Evolutionary conservation across 2,113 vertebrate genomes (phyloP), one percentile per base, ranked within the genome.

Genomic region (Gallinago paraguaiae): DNA sequence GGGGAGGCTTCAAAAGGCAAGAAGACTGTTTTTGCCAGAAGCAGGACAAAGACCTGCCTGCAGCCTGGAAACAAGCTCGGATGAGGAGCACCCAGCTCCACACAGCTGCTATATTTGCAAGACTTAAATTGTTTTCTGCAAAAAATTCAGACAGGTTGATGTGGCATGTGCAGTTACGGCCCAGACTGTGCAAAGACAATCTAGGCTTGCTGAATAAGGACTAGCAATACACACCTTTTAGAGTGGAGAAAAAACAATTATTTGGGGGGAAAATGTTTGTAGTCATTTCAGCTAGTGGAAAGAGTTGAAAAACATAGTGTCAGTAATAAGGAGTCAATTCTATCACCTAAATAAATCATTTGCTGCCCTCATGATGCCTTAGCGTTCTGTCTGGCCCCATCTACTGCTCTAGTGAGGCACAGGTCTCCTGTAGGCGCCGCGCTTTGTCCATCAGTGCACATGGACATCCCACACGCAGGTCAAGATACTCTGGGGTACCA

Each of bases 1-100:
- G 68, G 83, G 83, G 60, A 83, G 23, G 80, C 60, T 93, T 92
- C 94, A 81, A 75, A 86, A 81, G 37, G 31, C 54, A 86, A 71
- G 68, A 50, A 4, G 60, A 15, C 23, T 91, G 37, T 83, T 96
- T 95, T 81, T 88, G 82, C 72, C 82, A 86, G 72, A 59, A 95
- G 82, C 39, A 88, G 60, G 46, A 61, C 51, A 27, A 92, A 81
- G 64, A 17, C 45, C 63, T 83, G 46, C 35, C 86, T 84, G 72
- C n/a, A 90, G 86, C 72, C 76, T 81, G 71, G 92, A 88, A 93
- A 74, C 28, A 68, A 45, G 43, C 37, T 86, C 1, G 0, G 27
- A 69, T 85, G 39, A 78, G 76, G 51, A 95, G 41, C 74, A 67
- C 56, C 31, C 46, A 67, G 60, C 56, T 93, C 54, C 68, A 25